A percentile compares a stretch with the other conserved stretches of the same genome.
phyloP scores from a whole-genome alignment of 64 coral and sea anemone species.

The Montipora capricornis region DNA sequence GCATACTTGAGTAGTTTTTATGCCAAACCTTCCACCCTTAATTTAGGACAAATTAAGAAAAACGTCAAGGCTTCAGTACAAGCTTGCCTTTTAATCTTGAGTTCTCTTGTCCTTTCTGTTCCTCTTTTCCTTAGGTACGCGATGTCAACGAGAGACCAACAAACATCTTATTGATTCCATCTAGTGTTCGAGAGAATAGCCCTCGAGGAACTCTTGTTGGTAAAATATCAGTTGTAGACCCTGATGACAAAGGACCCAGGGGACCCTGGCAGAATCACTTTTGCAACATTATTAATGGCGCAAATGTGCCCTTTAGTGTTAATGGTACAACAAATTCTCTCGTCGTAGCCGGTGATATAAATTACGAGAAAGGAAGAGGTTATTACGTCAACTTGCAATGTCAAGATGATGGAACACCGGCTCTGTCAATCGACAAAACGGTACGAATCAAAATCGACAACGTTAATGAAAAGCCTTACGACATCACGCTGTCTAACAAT shows the following conservation, averaged over 20 bases:
- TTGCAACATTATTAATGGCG: constrained; percentile 32
- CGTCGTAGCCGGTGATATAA: constrained; percentile 47
- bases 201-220: constrained; percentile 32
- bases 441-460: constrained; percentile 42
- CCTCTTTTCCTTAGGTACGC: not conserved
- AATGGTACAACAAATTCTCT: constrained; percentile 39
- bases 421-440: constrained; percentile 46
- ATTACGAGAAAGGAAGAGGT: constrained; percentile 42
- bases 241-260: constrained; percentile 62
- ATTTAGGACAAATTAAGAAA: too few relatives aligned
- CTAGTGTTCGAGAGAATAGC: constrained; percentile 65
- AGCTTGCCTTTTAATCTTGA: too few relatives aligned
- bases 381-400: constrained; percentile 56
- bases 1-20: too few relatives aligned
- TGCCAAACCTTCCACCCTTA: too few relatives aligned
- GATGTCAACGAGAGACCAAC: constrained; percentile 78
- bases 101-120: too few relatives aligned
- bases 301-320: constrained; percentile 48
- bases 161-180: constrained; percentile 14
- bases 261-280: constrained; percentile 72
- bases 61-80: too few relatives aligned
- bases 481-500: constrained; percentile 58
- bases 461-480: constrained; percentile 56
- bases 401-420: constrained; percentile 40
- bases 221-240: constrained; percentile 61